These are phyloP conservation scores for Chauna torquata DNA, from an alignment of 2,113 vertebrate species.

Conservation along the genomic window DNA sequence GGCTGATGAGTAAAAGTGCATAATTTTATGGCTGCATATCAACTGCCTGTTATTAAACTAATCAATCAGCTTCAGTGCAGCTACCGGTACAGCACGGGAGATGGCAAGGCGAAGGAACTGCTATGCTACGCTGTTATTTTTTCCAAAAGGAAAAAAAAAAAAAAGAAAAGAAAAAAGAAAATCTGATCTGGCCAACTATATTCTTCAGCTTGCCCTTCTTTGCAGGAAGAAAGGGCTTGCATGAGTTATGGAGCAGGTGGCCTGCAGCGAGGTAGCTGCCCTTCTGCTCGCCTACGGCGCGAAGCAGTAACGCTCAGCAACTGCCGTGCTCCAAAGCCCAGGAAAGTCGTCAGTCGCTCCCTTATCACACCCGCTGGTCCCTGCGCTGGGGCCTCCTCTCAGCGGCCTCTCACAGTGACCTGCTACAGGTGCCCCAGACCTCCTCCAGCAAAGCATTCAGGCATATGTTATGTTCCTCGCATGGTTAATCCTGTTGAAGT, in stretches of 20 bases:
- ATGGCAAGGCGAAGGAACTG: constrained; percentile 47
- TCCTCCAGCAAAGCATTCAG: background rate
- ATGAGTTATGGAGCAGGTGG: constrained; percentile 23
- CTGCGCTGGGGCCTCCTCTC: background rate
- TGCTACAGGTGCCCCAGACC: background rate
- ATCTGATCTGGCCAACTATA: background rate
- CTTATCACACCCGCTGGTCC: background rate
- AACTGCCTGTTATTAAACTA: constrained; percentile 73
- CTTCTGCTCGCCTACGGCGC: background rate
- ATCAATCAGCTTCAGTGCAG: constrained; percentile 69
- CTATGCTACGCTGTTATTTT: background rate
- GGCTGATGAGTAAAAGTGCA: constrained; percentile 70
- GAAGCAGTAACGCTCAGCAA: background rate
- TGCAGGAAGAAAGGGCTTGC: background rate
- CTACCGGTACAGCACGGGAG: background rate
- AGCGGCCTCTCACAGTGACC: background rate
- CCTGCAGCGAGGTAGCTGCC: background rate
- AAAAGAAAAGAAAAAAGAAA: background rate
- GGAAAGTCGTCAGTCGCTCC: background rate
- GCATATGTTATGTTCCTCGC: background rate
- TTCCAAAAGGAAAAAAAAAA: background rate
- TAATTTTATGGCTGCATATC: constrained; percentile 74
- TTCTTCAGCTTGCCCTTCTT: constrained; percentile 4
- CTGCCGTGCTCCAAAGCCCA: background rate
- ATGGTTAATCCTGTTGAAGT: background rate